Conservation (phyloP, 2,113 vertebrate species). For the Shinisaurus crocodilurus region DNA sequence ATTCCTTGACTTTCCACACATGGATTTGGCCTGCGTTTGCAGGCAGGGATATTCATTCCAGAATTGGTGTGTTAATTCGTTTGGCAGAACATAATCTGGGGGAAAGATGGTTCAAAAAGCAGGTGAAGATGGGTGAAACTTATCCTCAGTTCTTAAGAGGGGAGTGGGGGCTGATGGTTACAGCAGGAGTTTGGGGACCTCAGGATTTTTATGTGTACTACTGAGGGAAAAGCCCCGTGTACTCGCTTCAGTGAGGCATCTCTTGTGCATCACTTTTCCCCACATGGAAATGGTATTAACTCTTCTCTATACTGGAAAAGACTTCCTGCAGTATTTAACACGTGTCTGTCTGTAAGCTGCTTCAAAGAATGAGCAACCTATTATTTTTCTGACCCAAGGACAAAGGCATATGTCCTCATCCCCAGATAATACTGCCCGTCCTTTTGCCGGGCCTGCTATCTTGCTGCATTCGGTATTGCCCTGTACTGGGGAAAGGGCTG, state of each 20-base stretch:
- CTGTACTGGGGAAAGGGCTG: constrained; percentile 17
- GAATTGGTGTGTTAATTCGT: neutral
- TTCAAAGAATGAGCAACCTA: neutral
- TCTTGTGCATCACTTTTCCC: neutral
- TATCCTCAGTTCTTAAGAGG: neutral
- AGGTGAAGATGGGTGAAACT: neutral
- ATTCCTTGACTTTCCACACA: neutral
- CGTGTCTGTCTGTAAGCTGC: neutral
- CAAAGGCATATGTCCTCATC: constrained; percentile 17
- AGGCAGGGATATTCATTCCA: neutral
- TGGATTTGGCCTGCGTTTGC: neutral
- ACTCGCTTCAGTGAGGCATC: neutral
- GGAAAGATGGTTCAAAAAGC: neutral
- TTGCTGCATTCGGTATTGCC: neutral
- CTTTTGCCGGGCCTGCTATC: neutral
- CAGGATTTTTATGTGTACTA: neutral
- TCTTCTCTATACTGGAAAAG: no score
- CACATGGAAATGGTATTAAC: neutral
- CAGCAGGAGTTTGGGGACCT: neutral
- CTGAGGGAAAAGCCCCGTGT: neutral
- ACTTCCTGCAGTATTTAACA: neutral
- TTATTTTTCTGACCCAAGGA: constrained; percentile 24
- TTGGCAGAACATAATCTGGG: neutral
- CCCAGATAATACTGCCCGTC: neutral
- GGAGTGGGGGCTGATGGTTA: neutral